phyloP scores from a whole-genome alignment of 2,888 invertebrate species.

The Osmoderma eremita region DNA sequence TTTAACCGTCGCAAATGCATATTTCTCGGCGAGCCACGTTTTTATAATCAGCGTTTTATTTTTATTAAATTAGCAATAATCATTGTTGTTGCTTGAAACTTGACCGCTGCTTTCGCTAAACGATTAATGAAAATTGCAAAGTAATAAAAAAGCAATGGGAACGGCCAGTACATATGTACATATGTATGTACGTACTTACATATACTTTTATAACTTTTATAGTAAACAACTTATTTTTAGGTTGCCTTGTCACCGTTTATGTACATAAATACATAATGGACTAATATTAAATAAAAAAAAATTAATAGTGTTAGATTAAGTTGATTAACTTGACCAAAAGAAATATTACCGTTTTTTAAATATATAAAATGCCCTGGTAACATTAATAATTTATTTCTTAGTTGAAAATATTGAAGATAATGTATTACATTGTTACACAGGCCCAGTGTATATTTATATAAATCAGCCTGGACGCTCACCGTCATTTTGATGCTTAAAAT shows the following conservation, averaged over 20 bases:
- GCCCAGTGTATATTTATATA: no score
- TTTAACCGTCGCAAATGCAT: slow-evolving; percentile 5
- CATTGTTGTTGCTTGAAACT: slow-evolving; percentile 21
- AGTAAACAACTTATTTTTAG: slow-evolving; percentile 31
- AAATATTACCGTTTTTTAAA: no score
- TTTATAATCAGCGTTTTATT: slow-evolving; percentile 16
- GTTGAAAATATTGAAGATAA: no score
- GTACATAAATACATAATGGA: neutral
- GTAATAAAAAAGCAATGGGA: slow-evolving; percentile 5
- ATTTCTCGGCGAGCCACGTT: neutral
- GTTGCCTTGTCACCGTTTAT: slow-evolving; percentile 21
- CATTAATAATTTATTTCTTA: no score
- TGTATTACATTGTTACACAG: no score
- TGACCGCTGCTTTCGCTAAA: slow-evolving; percentile 6
- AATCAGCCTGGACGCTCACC: no score
- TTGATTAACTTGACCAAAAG: neutral
- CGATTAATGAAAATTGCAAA: slow-evolving; percentile 18
- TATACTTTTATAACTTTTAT: neutral
- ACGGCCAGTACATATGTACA: neutral
- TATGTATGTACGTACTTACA: neutral
- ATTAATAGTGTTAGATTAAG: neutral
- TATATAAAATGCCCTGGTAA: neutral
- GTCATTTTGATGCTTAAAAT: no score
- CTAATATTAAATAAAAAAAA: neutral
- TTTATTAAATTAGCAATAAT: slow-evolving; percentile 24